These are phyloP conservation scores for Vulpes vulpes DNA, from an alignment of 2,113 vertebrate species.

Conservation along the genomic window DNA sequence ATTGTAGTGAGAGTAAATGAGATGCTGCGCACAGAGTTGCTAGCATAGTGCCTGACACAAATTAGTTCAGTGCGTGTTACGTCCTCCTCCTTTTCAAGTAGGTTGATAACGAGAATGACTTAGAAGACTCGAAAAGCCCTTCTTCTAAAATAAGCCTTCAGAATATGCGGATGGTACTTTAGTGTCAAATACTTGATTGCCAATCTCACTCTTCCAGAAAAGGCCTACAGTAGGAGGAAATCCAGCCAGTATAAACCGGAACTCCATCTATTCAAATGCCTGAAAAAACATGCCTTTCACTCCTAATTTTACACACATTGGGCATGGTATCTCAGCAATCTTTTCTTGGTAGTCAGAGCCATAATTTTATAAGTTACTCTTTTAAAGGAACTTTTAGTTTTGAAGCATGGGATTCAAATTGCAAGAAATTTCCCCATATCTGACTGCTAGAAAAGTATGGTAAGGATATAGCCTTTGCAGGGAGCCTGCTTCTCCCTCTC, in stretches of 20 bases:
- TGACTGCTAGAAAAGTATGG: not conserved
- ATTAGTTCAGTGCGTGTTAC: too few relatives aligned
- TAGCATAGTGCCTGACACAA: not conserved
- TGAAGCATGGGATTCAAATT: not conserved
- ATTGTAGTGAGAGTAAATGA: not conserved
- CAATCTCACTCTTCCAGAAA: slow-evolving; percentile 18
- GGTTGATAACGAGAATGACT: not conserved
- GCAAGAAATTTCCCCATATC: not conserved
- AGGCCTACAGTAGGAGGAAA: not conserved
- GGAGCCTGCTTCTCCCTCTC: too few relatives aligned
- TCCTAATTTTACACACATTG: not conserved
- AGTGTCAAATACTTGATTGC: not conserved
- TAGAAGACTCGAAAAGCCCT: not conserved
- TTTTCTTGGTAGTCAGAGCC: not conserved
- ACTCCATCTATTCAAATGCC: not conserved
- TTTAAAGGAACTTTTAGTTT: slow-evolving; percentile 14
- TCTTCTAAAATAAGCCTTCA: slow-evolving; percentile 60
- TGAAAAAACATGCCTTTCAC: not conserved
- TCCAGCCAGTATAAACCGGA: not conserved
- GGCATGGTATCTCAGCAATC: not conserved
- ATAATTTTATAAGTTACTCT: not conserved
- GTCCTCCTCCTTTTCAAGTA: not conserved
- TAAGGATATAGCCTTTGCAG: too few relatives aligned
- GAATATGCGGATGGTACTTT: not conserved
- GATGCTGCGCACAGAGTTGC: too few relatives aligned